Evolutionary conservation across 2,113 vertebrate genomes (phyloP).

Genomic region (Psophia crepitans): DNA sequence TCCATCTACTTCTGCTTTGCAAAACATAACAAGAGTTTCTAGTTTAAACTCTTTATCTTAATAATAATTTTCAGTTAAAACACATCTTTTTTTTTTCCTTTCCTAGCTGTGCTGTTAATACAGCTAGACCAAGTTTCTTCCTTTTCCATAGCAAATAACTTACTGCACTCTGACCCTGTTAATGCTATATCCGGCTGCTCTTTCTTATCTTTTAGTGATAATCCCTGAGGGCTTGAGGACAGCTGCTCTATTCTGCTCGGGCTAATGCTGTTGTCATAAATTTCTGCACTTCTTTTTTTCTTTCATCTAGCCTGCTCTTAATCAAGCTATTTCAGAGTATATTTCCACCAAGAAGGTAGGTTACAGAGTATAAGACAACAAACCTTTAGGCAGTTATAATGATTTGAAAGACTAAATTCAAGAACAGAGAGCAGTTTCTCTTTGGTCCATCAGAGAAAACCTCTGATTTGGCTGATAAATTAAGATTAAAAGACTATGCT

Average conservation of each 20-base stretch:
- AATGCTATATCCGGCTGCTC: neutral
- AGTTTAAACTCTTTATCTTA: neutral
- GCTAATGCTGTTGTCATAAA: neutral
- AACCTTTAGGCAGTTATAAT: neutral
- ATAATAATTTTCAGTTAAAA: neutral
- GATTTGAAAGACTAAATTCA: neutral
- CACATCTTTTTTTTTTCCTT: neutral
- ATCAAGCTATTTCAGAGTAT: neutral
- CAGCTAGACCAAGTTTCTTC: neutral
- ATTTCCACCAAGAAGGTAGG: neutral
- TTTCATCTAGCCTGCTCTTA: neutral
- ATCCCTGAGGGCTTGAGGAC: neutral
- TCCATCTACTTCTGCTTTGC: neutral
- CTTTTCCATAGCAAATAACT: neutral
- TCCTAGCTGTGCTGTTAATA: neutral
- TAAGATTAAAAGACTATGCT: neutral
- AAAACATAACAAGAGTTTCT: neutral
- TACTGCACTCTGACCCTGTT: neutral
- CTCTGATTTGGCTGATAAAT: neutral
- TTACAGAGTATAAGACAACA: neutral
- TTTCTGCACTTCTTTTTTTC: neutral
- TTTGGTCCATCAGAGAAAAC: neutral
- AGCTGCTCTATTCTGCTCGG: neutral
- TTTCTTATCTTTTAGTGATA: neutral
- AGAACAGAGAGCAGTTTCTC: neutral